These are phyloP conservation scores for Drosophila watanabei DNA, from an alignment of 1,140 invertebrate genomes.

Conservation along the genomic window DNA sequence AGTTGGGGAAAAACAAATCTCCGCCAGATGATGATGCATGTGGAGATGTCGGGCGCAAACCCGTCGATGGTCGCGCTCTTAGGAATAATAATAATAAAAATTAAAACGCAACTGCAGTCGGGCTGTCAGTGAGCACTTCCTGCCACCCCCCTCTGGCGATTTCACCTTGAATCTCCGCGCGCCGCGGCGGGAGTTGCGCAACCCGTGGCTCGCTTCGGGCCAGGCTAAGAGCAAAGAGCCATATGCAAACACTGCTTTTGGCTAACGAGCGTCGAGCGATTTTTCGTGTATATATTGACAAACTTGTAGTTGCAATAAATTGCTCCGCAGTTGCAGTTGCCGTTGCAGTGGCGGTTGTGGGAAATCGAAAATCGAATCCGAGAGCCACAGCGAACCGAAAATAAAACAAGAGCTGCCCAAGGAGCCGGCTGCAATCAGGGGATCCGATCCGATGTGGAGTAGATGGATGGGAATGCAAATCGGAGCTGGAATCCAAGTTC, in stretches of 20 bases:
- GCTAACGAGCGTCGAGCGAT: constrained; percentile 65
- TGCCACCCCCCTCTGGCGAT: constrained; percentile 56
- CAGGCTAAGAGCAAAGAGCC: constrained; percentile 34
- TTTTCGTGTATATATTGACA: constrained; percentile 60
- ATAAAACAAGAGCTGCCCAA: constrained; percentile 22
- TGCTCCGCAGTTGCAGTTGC: constrained; percentile 36
- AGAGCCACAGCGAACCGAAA: constrained; percentile 21
- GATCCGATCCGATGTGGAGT: constrained; percentile 24
- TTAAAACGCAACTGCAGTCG: constrained; percentile 53
- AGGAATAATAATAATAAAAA: constrained; percentile 48
- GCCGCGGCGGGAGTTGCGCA: constrained; percentile 45
- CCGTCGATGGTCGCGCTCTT: constrained; percentile 32
- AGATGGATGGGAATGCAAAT: constrained; percentile 59
- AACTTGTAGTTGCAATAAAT: constrained; percentile 60
- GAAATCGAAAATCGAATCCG: constrained; percentile 47
- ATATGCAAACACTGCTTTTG: constrained; percentile 62
- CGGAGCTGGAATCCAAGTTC: constrained; percentile 44
- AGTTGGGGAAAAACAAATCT: constrained; percentile 29
- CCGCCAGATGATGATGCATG: constrained; percentile 21
- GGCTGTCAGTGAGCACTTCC: constrained; percentile 56
- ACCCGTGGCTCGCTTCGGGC: constrained; percentile 31
- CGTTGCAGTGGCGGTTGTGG: constrained; percentile 46
- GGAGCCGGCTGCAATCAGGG: constrained; percentile 30
- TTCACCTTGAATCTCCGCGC: constrained; percentile 69
- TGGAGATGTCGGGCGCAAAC: constrained; percentile 10